Evolutionary conservation across 2,797 vertebrate genomes (phyloP).

Genomic region (Distichodus sexfasciatus): DNA sequence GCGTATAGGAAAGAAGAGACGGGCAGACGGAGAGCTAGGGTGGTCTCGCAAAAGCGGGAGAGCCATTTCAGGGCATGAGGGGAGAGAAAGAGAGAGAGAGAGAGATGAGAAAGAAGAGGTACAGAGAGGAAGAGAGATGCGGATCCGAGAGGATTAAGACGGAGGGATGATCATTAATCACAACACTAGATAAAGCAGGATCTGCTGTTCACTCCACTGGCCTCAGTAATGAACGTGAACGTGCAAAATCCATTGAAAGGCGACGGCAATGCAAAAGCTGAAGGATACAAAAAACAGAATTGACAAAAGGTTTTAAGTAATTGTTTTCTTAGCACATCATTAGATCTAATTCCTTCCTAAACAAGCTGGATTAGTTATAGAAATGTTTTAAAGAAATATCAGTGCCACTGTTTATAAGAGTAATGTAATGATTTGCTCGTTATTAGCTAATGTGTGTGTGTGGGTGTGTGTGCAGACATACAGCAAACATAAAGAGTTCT

Average conservation of each 20-base stretch:
- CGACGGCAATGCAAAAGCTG: neutral
- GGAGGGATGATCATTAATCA: conserved; percentile 7
- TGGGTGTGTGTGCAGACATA: conserved; percentile 42
- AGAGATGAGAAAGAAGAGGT: neutral
- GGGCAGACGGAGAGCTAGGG: too few relatives aligned
- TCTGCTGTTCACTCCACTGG: neutral
- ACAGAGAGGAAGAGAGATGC: neutral
- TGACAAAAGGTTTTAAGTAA: neutral
- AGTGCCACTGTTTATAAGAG: neutral
- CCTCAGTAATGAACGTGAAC: neutral
- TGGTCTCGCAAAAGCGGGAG: too few relatives aligned
- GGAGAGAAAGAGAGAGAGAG: conserved; percentile 41
- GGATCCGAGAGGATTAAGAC: conserved; percentile 3
- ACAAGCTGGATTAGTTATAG: too few relatives aligned
- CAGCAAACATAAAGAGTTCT: conserved; percentile 49
- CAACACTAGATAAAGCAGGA: conserved; percentile 1
- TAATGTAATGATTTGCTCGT: conserved; percentile 27
- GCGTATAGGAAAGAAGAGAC: too few relatives aligned
- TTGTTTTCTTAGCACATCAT: too few relatives aligned
- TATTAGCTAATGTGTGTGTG: conserved; percentile 40
- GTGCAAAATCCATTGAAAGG: neutral
- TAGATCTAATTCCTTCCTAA: neutral
- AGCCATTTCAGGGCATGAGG: too few relatives aligned
- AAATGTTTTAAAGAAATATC: too few relatives aligned
- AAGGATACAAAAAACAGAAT: neutral